Evolutionary conservation across 2,797 vertebrate species (phyloP).

Genomic region (Paramormyrops hopkinsi): DNA sequence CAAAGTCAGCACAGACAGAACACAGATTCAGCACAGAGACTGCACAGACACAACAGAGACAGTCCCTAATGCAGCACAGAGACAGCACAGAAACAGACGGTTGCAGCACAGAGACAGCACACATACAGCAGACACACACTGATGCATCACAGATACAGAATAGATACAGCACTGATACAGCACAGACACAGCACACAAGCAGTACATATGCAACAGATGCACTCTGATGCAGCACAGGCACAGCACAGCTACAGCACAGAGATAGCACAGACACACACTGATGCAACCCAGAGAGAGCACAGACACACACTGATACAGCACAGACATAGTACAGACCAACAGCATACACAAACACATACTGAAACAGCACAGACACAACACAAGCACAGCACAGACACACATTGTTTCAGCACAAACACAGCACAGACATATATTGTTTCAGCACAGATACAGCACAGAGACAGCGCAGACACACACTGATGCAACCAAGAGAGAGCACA

Average conservation of each 20-base stretch:
- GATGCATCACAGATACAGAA: background rate
- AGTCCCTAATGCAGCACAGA: background rate
- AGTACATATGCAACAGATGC: background rate
- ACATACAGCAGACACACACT: constrained; percentile 24
- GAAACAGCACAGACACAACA: background rate
- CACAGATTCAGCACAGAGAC: background rate
- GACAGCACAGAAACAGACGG: background rate
- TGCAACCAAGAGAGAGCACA: too few species aligned
- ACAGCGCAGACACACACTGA: background rate
- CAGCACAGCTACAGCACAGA: background rate
- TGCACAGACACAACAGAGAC: background rate
- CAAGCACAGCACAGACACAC: too few species aligned
- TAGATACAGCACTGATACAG: background rate
- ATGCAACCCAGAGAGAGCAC: too few species aligned
- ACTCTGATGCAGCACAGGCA: background rate
- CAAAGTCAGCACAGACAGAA: background rate
- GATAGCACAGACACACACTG: background rate
- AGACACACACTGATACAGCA: too few species aligned
- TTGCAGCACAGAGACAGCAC: background rate
- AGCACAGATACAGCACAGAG: background rate
- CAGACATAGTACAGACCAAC: background rate
- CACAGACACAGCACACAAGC: too few species aligned
- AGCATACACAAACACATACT: too few species aligned
- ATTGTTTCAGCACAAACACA: too few species aligned
- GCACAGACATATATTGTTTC: too few species aligned